A percentile compares a stretch with the other conserved stretches of the same genome.
phyloP scores from a whole-genome alignment of 2,113 vertebrate genomes.

The Megaptera novaeangliae region DNA sequence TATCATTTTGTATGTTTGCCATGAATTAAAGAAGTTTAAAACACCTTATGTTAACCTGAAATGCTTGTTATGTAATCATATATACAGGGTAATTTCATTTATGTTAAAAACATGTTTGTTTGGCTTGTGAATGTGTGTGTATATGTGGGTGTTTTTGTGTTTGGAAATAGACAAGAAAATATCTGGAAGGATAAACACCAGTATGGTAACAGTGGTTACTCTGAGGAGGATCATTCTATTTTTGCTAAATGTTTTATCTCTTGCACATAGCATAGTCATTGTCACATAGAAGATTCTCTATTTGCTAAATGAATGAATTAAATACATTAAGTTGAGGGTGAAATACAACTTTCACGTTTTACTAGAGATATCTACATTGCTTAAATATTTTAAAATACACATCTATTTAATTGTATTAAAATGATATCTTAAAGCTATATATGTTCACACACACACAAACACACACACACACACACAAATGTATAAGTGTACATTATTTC shows the following conservation, averaged over 20 bases:
- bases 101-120: background rate
- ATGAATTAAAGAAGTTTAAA: background rate
- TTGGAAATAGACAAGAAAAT: background rate
- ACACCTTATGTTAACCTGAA: background rate
- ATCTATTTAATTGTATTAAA: background rate
- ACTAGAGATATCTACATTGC: background rate
- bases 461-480: background rate
- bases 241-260: background rate
- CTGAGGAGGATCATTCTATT: background rate
- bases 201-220: background rate
- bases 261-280: background rate
- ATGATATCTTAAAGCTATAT: background rate
- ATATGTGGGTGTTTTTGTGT: background rate
- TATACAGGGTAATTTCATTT: background rate
- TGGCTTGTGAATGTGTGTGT: background rate
- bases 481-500: background rate
- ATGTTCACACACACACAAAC: background rate
- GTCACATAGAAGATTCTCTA: background rate
- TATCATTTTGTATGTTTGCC: background rate
- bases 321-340: background rate
- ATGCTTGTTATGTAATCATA: background rate
- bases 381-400: background rate
- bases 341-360: background rate
- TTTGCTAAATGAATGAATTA: background rate
- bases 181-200: background rate